Evolutionary conservation across 2,797 vertebrate species (phyloP).

Genomic region (Coreius guichenoti): DNA sequence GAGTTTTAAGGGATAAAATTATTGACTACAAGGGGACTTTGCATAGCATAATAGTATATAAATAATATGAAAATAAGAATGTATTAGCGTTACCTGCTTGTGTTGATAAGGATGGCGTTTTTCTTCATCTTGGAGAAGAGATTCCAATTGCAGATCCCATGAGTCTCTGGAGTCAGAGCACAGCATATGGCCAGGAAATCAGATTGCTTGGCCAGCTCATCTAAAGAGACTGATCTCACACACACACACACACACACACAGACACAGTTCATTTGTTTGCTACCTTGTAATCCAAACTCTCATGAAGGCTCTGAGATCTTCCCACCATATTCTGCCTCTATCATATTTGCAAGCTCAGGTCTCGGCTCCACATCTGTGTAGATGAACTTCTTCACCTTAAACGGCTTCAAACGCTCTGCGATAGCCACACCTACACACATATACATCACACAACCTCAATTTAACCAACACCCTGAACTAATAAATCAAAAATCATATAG

Average conservation of each 20-base stretch:
- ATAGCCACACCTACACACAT: constrained; percentile 81
- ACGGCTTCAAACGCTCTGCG: constrained; percentile 82
- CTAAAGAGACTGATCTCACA: constrained; percentile 71
- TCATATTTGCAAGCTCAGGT: constrained; percentile 77
- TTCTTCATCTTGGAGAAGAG: constrained; percentile 80
- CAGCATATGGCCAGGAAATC: constrained; percentile 75
- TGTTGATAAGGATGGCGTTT: constrained; percentile 75
- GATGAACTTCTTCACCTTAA: constrained; percentile 86
- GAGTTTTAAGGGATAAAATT: too few relatives aligned
- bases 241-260: constrained; percentile 27
- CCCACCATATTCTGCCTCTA: constrained; percentile 84
- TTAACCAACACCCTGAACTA: neutral
- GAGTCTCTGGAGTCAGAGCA: constrained; percentile 76
- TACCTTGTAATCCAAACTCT: neutral
- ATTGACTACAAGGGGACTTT: too few relatives aligned
- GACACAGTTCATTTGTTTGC: neutral
- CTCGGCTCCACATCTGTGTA: constrained; percentile 81
- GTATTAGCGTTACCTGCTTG: constrained; percentile 71
- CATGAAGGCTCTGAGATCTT: neutral
- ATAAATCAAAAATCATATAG: neutral
- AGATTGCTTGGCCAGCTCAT: constrained; percentile 74
- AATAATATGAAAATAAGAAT: neutral
- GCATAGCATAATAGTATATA: too few relatives aligned
- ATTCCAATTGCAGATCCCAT: constrained; percentile 75
- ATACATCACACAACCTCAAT: neutral